Base-by-base conservation (phyloP, 2,888 invertebrate genomes). In the Blastobasis adustella region DNA sequence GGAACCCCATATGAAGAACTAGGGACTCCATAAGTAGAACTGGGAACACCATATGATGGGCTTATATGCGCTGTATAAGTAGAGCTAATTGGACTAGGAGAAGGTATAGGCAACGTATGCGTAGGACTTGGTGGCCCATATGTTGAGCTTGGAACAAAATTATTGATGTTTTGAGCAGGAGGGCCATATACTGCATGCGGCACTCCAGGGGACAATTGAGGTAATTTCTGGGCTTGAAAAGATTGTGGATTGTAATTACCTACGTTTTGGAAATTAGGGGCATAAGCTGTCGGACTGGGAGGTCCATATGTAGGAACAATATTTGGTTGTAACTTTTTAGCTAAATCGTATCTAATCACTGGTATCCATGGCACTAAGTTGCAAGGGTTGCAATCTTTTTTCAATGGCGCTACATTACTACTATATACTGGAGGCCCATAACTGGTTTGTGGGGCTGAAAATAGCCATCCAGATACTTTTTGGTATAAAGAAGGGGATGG, bases 281-380 rank as follows among this genome's bases (percentile, higher is more conserved):
- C 61, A 47, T 72, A 69, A 44, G 80, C 78, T 40, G 84, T 86
- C 5, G 81, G 80, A 66, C 81, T 83, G 1, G 86, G 85, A 5
- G 83, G 79, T 9, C 86, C 85, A 53, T 88, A 86, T 4, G 85
- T 82, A 4, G 86, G 79, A 55, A 69, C 68, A 38, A 62, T 59
- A 67, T 66, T 80, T 57, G 73, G 75, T 52, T 72, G 66, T 54
- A 66, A 52, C 70, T 73, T 81, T 76, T 82, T 79, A 61, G 73
- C 69, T 70, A 81, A 63, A 66, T 84, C 82, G 69, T 86, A 89
- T 75, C 79, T 81, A 62, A 88, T 79, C 57, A 95, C 91, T 42
- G 96, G 96, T 63, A 94, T 90, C 96, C 96, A 96, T 54, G 96
- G 95, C 66, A 92, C 91, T 72, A 91, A 90, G 73, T 95, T 95